Evolutionary conservation across 2,888 invertebrate species (phyloP), one percentile per base, ranked within the genome.

Genomic region (Aleiodes testaceus): DNA sequence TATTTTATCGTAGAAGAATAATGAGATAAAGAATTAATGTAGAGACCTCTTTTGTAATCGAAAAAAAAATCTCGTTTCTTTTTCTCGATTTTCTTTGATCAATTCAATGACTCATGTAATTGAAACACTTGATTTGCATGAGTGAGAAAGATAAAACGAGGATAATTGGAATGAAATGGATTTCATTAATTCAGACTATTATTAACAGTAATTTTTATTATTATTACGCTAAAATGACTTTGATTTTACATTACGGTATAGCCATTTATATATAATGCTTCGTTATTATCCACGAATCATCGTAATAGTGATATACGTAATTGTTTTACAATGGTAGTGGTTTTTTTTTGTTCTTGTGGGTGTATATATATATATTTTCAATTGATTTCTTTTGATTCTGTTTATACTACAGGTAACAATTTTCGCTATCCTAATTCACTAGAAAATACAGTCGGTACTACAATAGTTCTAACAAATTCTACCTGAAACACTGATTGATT

Each of bases 231-330:
- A 82, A 84, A 36, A 81, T 79, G 75, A 81, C 78, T 84, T 85
- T 84, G 81, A 84, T 84, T 83, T 86, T 84, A 86, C 85, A 85
- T 80, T 84, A 80, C 78, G 79, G 78, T 86, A 84, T 84, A 87
- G 82, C 81, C 85, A 86, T 84, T 85, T 82, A 86, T 83, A 86
- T 59, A 59, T 81, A 82, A 81, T 83, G 80, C 42, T 63, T 82
- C 79, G 79, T 79, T 83, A 80, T 77, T 76, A 79, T 77, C 78
- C 76, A 78, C 79, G 79, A 79, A 79, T 82, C 79, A 78, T 81
- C 75, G 77, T 81, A 70, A 74, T 70, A 80, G 72, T 75, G 79
- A 79, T 80, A 81, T 78, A 80, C 76, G 74, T 79, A 78, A 64
- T 52, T 64, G 30, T 75, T 65, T 68, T 63, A 69, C 63, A 70